A percentile compares a stretch with the other conserved stretches of the same genome.
Evolutionary conservation across 2,113 vertebrate species (phyloP).

Genomic region (Monarcha castaneiventris): DNA sequence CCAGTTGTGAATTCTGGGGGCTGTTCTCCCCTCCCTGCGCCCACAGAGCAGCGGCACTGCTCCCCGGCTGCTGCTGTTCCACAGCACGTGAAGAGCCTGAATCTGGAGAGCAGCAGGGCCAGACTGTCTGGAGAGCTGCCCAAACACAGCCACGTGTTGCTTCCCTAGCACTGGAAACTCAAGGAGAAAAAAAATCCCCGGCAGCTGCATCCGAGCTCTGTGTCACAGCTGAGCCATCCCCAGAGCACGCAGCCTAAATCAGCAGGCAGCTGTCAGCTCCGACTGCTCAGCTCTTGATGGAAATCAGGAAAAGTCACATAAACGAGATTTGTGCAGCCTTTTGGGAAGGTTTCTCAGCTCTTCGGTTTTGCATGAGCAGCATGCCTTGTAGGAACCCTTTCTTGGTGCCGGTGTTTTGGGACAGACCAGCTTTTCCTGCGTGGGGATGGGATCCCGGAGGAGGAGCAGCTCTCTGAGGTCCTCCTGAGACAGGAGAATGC

Average conservation of each 20-base stretch:
- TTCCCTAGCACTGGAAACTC: neutral
- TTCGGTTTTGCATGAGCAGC: neutral
- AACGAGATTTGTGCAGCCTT: neutral
- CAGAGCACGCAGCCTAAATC: neutral
- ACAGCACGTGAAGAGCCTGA: neutral
- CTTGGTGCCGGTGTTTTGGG: neutral
- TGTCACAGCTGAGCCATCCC: slow-evolving; percentile 14
- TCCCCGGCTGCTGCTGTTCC: neutral
- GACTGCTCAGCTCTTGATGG: neutral
- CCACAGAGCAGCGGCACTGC: neutral
- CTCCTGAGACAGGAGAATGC: accelerated
- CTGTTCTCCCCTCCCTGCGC: accelerated
- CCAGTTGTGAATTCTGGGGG: neutral
- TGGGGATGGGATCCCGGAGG: accelerated
- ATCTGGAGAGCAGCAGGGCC: neutral
- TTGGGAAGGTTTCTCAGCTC: neutral
- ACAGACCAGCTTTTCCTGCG: accelerated
- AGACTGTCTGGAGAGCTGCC: neutral
- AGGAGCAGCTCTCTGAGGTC: accelerated
- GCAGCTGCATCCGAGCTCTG: neutral
- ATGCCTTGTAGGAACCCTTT: neutral
- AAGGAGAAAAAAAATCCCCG: neutral
- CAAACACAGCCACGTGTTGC: neutral
- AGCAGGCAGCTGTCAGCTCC: neutral
- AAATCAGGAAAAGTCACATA: accelerated